Percentiles rank a stretch among this genome's conserved stretches.
phyloP scores from a whole-genome alignment of 1,140 invertebrate genomes.

The Meloidogyne exigua region DNA sequence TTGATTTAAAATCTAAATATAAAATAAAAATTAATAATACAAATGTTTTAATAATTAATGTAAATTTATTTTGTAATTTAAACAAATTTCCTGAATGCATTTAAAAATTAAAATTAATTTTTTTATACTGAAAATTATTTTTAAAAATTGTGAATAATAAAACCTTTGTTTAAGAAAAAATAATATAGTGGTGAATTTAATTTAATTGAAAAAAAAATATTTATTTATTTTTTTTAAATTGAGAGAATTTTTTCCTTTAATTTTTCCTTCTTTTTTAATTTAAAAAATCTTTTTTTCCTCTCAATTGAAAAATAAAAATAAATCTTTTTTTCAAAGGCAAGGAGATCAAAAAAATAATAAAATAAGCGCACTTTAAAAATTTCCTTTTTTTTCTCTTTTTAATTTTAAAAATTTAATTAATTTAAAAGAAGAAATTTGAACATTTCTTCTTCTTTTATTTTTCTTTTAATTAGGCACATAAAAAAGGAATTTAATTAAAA shows the following conservation, averaged over 20 bases:
- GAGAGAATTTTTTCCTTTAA: too few species aligned
- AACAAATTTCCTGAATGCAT: conserved; percentile 13
- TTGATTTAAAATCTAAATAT: conserved; percentile 32
- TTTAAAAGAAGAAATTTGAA: too few species aligned
- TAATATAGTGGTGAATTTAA: too few species aligned
- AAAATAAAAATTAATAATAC: conserved; percentile 29
- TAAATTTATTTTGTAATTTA: conserved; percentile 37
- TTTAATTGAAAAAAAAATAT: too few species aligned
- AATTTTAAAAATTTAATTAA: too few species aligned
- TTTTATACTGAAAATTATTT: too few species aligned
- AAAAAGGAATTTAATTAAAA: too few species aligned
- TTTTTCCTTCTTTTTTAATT: too few species aligned
- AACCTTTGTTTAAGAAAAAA: not conserved
- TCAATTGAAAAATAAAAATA: not conserved
- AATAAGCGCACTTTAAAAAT: not conserved
- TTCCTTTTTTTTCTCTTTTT: not conserved
- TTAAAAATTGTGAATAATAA: not conserved
- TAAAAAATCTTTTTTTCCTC: too few species aligned
- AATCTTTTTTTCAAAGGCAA: not conserved
- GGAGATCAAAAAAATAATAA: not conserved
- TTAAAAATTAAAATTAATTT: not conserved
- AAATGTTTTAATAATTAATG: conserved; percentile 38
- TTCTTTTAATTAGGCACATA: too few species aligned
- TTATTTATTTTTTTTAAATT: too few species aligned
- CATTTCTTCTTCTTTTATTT: too few species aligned